Evolutionary conservation across 2,113 vertebrate genomes (phyloP).

Genomic region (Bothrops jararaca): DNA sequence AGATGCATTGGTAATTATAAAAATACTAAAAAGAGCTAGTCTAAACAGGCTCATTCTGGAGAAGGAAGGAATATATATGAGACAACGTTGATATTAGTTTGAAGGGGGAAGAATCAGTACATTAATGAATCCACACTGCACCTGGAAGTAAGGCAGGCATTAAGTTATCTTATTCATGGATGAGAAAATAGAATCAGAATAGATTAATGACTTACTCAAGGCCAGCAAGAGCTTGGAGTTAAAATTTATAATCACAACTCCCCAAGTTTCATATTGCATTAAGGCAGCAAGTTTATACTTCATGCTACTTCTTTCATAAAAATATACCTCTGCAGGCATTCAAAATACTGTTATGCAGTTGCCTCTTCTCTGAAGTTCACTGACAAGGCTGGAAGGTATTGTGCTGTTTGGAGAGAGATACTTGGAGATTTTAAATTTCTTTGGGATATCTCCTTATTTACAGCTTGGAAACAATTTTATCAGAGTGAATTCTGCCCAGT

Average conservation of each 20-base stretch:
- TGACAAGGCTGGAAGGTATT: background rate
- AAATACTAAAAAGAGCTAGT: background rate
- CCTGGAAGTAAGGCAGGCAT: background rate
- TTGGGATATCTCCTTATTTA: background rate
- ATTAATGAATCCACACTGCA: background rate
- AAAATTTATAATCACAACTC: background rate
- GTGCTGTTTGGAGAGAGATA: background rate
- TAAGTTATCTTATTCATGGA: constrained; percentile 8
- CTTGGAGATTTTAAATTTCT: background rate
- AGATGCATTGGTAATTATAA: background rate
- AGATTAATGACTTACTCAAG: constrained; percentile 13
- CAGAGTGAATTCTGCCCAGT: background rate
- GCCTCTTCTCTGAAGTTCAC: background rate
- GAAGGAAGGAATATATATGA: background rate
- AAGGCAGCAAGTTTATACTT: constrained; percentile 2
- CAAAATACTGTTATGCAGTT: background rate
- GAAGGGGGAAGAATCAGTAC: background rate
- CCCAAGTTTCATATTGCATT: background rate
- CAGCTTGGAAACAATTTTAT: background rate
- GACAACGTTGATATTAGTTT: background rate
- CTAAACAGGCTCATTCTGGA: background rate
- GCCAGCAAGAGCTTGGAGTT: background rate
- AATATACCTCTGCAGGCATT: background rate
- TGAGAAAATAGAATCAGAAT: background rate
- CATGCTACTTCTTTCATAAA: background rate